These are phyloP conservation scores for Tetheella fluctuosa DNA, from an alignment of 2,888 invertebrate genomes.

Conservation along the genomic window DNA sequence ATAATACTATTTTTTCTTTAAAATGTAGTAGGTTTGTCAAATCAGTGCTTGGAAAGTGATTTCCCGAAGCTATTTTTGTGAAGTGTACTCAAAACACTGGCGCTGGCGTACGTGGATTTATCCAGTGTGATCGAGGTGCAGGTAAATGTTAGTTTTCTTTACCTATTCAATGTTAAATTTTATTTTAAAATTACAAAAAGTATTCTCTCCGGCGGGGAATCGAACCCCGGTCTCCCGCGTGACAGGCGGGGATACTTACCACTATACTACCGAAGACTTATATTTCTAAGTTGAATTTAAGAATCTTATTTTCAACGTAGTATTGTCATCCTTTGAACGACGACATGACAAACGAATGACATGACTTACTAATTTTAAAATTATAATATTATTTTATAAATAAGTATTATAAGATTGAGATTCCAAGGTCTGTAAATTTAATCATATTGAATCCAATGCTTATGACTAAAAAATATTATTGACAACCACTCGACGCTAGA, in stretches of 20 bases:
- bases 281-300: fast-evolving
- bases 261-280: constrained; percentile 83
- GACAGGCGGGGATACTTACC: constrained; percentile 85
- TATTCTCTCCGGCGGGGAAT: constrained; percentile 81
- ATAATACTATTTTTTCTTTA: constrained; percentile 23
- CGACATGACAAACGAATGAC: too few species aligned
- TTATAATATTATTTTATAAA: too few species aligned
- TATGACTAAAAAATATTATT: not conserved
- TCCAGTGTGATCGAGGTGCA: constrained; percentile 90
- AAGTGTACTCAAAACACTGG: constrained; percentile 80
- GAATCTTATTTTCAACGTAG: not conserved
- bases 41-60: constrained; percentile 27
- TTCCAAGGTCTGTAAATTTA: too few species aligned
- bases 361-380: too few species aligned
- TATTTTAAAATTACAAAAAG: constrained; percentile 35
- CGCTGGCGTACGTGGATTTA: constrained; percentile 90
- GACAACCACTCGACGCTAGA: not conserved
- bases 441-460: too few species aligned
- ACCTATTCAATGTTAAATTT: constrained; percentile 10
- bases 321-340: too few species aligned
- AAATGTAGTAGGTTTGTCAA: constrained; percentile 20
- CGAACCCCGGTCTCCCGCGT: constrained; percentile 85
- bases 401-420: too few species aligned
- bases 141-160: constrained; percentile 68
- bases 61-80: constrained; percentile 36